A percentile compares a stretch with the other conserved stretches of the same genome.
These are phyloP conservation scores for Lomographa bimaculata DNA, from an alignment of 2,888 invertebrate genomes.

Conservation along the genomic window DNA sequence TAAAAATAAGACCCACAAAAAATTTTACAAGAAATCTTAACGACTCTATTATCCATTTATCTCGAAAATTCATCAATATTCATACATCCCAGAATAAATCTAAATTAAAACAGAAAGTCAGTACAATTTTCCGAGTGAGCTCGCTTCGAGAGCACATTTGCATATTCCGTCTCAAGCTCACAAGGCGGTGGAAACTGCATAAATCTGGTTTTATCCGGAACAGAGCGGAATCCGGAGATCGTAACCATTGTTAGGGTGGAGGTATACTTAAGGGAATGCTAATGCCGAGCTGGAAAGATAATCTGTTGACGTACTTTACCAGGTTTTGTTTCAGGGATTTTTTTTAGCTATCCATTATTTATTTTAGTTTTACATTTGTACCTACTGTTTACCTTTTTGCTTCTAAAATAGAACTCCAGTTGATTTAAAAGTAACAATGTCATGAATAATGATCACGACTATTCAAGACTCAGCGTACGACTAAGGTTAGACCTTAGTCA, in stretches of 20 bases:
- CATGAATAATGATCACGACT: too few relatives aligned
- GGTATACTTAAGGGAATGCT: constrained; percentile 2
- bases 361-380: too few relatives aligned
- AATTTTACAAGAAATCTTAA: too few relatives aligned
- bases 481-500: too few relatives aligned
- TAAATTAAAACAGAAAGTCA: constrained; percentile 39
- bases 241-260: constrained; percentile 2
- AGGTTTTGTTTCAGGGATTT: too few relatives aligned
- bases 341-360: too few relatives aligned
- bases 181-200: constrained; percentile 49
- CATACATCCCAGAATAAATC: constrained; percentile 22
- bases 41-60: constrained; percentile 1
- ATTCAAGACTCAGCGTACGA: too few relatives aligned
- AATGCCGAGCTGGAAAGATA: neutral
- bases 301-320: too few relatives aligned
- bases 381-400: too few relatives aligned
- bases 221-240: constrained; percentile 40
- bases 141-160: constrained; percentile 47
- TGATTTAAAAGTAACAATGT: too few relatives aligned
- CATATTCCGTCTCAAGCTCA: constrained; percentile 37
- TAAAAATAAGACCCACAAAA: too few relatives aligned
- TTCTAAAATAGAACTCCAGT: too few relatives aligned
- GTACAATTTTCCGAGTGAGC: constrained; percentile 42
- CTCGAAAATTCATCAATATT: constrained; percentile 17
- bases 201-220: constrained; percentile 55